Evolutionary conservation across 2,113 vertebrate species (phyloP).

Genomic region (Cheilinus undulatus): DNA sequence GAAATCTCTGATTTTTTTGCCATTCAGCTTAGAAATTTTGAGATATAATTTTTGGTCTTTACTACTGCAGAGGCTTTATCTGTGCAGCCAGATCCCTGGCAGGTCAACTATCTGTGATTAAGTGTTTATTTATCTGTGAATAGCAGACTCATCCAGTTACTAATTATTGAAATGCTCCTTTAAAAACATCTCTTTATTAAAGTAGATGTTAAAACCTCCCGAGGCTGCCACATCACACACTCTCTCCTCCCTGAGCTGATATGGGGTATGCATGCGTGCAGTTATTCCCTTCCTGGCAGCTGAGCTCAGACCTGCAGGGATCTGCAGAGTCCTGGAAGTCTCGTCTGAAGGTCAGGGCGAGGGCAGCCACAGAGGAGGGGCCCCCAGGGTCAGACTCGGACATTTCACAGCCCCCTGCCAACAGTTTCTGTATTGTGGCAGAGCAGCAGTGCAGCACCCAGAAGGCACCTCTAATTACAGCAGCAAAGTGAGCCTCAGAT

Average conservation of each 20-base stretch:
- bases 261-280: conserved; percentile 53
- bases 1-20: no score
- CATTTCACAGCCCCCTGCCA: conserved; percentile 51
- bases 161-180: neutral
- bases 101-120: conserved; percentile 10
- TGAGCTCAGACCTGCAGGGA: conserved; percentile 34
- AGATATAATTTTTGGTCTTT: no score
- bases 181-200: neutral
- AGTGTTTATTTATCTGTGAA: conserved; percentile 29
- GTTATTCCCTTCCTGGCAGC: conserved; percentile 53
- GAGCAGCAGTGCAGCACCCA: conserved; percentile 18
- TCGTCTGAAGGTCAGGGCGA: conserved; percentile 50
- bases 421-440: conserved; percentile 48
- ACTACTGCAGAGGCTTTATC: no score
- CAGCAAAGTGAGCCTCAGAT: conserved; percentile 25
- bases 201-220: conserved; percentile 22
- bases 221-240: neutral
- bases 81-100: neutral
- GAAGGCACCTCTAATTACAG: conserved; percentile 53
- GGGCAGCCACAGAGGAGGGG: conserved; percentile 43
- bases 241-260: conserved; percentile 27
- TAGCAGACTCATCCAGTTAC: conserved; percentile 13
- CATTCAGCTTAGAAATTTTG: no score
- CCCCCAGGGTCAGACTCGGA: conserved; percentile 33
- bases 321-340: conserved; percentile 22